Conservation (phyloP, 2,113 vertebrate species). For the Otus sunia region DNA sequence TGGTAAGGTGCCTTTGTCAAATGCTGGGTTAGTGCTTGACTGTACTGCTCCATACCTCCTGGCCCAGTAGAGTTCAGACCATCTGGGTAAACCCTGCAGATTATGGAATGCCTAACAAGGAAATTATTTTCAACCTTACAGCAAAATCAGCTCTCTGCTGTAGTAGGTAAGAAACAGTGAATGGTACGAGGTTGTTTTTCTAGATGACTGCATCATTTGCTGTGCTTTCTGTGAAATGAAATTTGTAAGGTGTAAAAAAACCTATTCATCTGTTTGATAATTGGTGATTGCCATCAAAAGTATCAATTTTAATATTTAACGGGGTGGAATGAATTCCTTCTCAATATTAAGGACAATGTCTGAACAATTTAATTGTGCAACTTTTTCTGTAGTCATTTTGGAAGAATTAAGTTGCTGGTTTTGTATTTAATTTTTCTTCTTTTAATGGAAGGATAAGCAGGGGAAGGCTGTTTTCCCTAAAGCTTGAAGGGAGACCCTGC, state of each 20-base stretch:
- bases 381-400: not conserved
- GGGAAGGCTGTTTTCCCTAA: not conserved
- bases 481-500: not conserved
- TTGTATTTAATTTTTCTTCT: not conserved
- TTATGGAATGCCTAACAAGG: not conserved
- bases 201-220: not conserved
- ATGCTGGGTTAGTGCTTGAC: not conserved
- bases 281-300: not conserved
- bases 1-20: not conserved
- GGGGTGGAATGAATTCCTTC: not conserved
- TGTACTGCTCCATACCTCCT: not conserved
- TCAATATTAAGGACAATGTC: not conserved
- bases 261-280: not conserved
- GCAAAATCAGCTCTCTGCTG: not conserved
- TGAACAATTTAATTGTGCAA: not conserved
- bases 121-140: not conserved
- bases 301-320: not conserved
- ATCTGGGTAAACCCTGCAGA: not conserved
- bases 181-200: not conserved
- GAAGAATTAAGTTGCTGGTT: not conserved
- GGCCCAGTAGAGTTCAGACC: not conserved
- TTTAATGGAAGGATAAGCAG: not conserved
- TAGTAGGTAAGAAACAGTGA: not conserved
- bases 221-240: not conserved
- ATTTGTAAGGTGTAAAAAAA: not conserved